Base-by-base conservation (phyloP, 2,888 invertebrate species). In the Dolichomitus sp. region DNA sequence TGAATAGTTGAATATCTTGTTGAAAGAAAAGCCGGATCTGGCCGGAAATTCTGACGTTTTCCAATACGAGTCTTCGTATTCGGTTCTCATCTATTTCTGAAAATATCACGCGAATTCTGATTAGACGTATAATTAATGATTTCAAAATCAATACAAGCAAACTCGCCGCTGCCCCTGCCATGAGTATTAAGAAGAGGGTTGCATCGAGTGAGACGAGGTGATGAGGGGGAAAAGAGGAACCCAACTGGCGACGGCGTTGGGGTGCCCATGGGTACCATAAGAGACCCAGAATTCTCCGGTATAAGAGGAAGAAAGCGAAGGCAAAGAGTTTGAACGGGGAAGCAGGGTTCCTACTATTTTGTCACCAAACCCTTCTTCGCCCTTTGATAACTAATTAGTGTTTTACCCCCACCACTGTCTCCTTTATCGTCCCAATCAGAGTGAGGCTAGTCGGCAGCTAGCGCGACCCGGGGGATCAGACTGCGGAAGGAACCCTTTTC, bases 301-400 rank as follows among this genome's bases (percentile, higher is more conserved):
- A 33, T 17, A 42, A 75, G 59, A 33, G 61, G 50, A 68, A 42
- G 54, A 50, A 54, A 66, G 50, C 33, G 45, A 40, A 59, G 48
- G 33, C n/a, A 4, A 42, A 69, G 69, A 81, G 83, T 65, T 77
- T 52, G 66, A 74, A 65, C 72, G 73, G 30, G 80, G 50, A 83
- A 75, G 65, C 42, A 42, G 52, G 77, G 79, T 66, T 73, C 80
- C 69, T 89, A 90, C 89, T 91, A 93, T 94, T 93, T 94, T 92
- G 92, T 92, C 92, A 93, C 92, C 92, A 91, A 93, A 92, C 93
- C 93, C 92, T 92, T 91, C 90, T 93, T 91, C 90, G 89, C 93
- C 94, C 95, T 95, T 95, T 95, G 95, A 95, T 95, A 95, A 95
- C 95, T 95, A 95, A 95, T 95, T 95, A 95, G 95, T 94, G 94